phyloP scores from a whole-genome alignment of 2,888 invertebrate species.

The Coelinius sp. region DNA sequence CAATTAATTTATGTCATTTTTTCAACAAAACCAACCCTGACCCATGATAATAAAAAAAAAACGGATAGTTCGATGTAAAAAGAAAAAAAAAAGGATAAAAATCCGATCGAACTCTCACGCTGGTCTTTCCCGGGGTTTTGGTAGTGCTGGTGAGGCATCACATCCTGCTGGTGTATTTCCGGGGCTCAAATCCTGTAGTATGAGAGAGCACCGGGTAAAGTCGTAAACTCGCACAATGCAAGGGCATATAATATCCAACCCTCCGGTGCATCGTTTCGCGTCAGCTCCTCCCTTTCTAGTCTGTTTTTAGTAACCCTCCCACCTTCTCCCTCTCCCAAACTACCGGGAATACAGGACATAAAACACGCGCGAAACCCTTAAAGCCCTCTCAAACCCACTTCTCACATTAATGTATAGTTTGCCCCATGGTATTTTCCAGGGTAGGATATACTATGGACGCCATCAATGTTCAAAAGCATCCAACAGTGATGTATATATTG shows the following conservation, averaged over 20 bases:
- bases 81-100: background rate
- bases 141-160: background rate
- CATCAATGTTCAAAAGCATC: slow-evolving; percentile 15
- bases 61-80: background rate
- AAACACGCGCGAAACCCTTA: slow-evolving; percentile 34
- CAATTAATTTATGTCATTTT: background rate
- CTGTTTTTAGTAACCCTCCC: slow-evolving; percentile 22
- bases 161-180: slow-evolving; percentile 28
- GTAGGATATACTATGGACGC: slow-evolving; percentile 37
- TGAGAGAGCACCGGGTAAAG: slow-evolving; percentile 36
- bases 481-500: background rate
- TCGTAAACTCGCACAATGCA: slow-evolving; percentile 39
- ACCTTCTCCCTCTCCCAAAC: slow-evolving; percentile 17
- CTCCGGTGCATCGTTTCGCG: slow-evolving; percentile 38
- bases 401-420: background rate
- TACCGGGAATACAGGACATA: slow-evolving; percentile 31
- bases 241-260: slow-evolving; percentile 45
- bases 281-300: background rate
- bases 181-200: slow-evolving; percentile 45
- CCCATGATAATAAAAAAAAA: background rate
- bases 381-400: slow-evolving; percentile 23
- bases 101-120: slow-evolving; percentile 15
- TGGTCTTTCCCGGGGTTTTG: slow-evolving; percentile 18
- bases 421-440: slow-evolving; percentile 35
- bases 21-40: background rate